These are phyloP conservation scores for Ailurus styani DNA, from an alignment of 2,113 vertebrate species.

Conservation along the genomic window DNA sequence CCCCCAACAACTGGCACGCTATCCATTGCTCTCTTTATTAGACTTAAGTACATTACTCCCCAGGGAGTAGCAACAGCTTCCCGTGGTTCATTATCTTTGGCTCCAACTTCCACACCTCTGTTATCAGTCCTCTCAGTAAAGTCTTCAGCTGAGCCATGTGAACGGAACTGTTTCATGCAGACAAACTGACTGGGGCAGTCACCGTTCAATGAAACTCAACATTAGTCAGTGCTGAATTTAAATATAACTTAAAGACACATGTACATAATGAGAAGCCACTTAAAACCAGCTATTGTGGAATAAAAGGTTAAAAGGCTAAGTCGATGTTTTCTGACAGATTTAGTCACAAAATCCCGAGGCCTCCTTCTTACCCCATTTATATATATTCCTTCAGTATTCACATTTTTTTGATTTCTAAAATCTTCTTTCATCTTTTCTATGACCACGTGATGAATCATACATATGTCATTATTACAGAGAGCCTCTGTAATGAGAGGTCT, in stretches of 20 bases:
- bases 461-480: constrained; percentile 67
- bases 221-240: neutral
- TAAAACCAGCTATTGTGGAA: neutral
- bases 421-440: constrained; percentile 17
- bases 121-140: neutral
- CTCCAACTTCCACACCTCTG: neutral
- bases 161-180: neutral
- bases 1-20: neutral
- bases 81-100: no score
- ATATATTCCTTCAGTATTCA: neutral
- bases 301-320: neutral
- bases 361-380: neutral
- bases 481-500: constrained; percentile 35
- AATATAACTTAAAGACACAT: neutral
- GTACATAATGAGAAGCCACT: neutral
- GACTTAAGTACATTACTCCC: neutral
- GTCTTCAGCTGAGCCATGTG: neutral
- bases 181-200: neutral
- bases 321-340: constrained; percentile 11
- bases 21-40: neutral
- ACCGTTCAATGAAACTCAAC: neutral
- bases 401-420: constrained; percentile 26
- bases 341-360: neutral
- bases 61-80: neutral
- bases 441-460: neutral